A percentile compares a stretch with the other conserved stretches of the same genome.
Conservation (phyloP, 2,888 invertebrate genomes). For the Phyllotreta cruciferae region DNA sequence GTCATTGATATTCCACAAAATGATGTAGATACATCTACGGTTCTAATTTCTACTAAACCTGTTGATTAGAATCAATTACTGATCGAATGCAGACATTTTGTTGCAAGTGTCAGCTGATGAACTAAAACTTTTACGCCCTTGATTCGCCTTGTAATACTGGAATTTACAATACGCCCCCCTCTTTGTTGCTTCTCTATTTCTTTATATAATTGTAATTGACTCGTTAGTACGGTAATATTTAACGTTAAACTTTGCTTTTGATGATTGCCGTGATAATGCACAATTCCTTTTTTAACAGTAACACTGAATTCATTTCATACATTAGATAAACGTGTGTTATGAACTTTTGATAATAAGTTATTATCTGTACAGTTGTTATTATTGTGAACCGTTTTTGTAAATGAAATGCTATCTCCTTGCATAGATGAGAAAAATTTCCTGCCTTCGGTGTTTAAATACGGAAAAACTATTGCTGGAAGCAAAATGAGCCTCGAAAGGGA, state of each 20-base stretch:
- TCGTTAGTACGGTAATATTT: slow-evolving; percentile 19
- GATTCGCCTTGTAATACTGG: slow-evolving; percentile 41
- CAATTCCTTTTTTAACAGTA: slow-evolving; percentile 13
- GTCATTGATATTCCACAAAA: slow-evolving; percentile 52
- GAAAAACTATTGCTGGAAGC: no score
- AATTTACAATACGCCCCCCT: slow-evolving; percentile 47
- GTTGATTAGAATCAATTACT: slow-evolving; percentile 42
- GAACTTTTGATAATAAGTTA: slow-evolving; percentile 33
- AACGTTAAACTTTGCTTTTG: slow-evolving; percentile 26
- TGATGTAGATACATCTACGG: slow-evolving; percentile 36
- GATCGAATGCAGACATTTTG: slow-evolving; percentile 32
- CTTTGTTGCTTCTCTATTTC: slow-evolving; percentile 41
- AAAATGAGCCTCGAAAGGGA: background rate
- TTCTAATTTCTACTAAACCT: slow-evolving; percentile 40
- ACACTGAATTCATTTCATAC: slow-evolving; percentile 14
- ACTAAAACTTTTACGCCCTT: slow-evolving; percentile 42
- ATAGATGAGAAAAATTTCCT: background rate
- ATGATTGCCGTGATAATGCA: slow-evolving; percentile 9
- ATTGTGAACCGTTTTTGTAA: slow-evolving; percentile 13
- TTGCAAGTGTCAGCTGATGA: slow-evolving; percentile 43
- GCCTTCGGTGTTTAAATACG: background rate
- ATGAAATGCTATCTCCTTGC: slow-evolving; percentile 3
- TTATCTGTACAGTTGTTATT: slow-evolving; percentile 4
- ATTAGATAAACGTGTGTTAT: slow-evolving; percentile 33
- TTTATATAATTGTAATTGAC: slow-evolving; percentile 30